Evolutionary conservation across 2,888 invertebrate genomes (phyloP), one percentile per base, ranked within the genome.

Genomic region (Capitulum mitella): DNA sequence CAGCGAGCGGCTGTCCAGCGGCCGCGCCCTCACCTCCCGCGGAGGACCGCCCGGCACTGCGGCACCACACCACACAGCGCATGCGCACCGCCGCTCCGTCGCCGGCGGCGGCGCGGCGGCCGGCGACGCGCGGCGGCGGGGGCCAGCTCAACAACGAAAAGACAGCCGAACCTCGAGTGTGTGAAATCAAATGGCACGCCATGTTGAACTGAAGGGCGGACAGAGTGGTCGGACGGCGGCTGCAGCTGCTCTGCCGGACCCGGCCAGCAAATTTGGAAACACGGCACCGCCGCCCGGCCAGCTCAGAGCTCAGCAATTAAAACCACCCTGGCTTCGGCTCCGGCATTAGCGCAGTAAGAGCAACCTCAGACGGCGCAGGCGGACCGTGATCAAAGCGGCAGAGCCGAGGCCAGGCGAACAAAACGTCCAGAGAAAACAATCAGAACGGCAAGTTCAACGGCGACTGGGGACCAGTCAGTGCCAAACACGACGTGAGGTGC

Each of bases 31-130:
- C 87, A 98, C 94, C 89, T 96, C 94, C 90, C 92, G 92, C 85
- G 98, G 98, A 84, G 98, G 95, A 85, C 95, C 96, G 88, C 95
- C 95, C 85, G 98, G 98, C 89, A 96, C 98, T 98, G 81, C 32
- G 16, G 32, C 37, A 16, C 58, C n/a, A 61, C 54, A n/a, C n/a
- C 32, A 51, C 77, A 40, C 34, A 26, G 22, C 14, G 46, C 43
- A 19, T 29, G 40, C 26, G 48, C 46, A 58, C 70, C 34, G 26
- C 29, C 48, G 19, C 5, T 16, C 51, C 19, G 19, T 3, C 14
- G 51, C 51, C n/a, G 61, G 32, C n/a, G 61, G 61, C 58, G 32
- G 2, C 32, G 61, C n/a, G 32, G 61, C 58, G 14, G 54, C 37
- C 58, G 43, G 43, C 58, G 43, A 19, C 43, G 16, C 12, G 14